phyloP scores from a whole-genome alignment of 2,888 invertebrate genomes.

The Rotaria socialis region DNA sequence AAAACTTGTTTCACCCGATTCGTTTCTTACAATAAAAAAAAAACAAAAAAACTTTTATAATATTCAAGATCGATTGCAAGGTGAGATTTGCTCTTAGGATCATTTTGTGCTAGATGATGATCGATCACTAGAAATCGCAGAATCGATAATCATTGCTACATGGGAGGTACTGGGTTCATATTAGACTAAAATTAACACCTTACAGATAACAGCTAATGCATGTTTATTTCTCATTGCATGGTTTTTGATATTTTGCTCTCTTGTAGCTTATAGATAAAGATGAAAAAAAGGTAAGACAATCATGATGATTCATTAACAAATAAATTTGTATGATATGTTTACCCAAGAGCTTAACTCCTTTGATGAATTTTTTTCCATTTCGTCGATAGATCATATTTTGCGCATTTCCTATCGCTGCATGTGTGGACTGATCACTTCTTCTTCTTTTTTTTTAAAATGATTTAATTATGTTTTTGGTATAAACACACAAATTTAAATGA shows the following conservation, averaged over 20 bases:
- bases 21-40: too few relatives aligned
- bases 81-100: not conserved
- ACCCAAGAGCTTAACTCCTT: not conserved
- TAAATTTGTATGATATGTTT: not conserved
- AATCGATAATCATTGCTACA: conserved; percentile 1
- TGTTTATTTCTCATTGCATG: too few relatives aligned
- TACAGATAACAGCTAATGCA: too few relatives aligned
- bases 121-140: not conserved
- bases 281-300: too few relatives aligned
- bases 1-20: not conserved
- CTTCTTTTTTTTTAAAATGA: not conserved
- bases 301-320: too few relatives aligned
- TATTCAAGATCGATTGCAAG: not conserved
- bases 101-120: conserved; percentile 22
- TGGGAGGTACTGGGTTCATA: not conserved
- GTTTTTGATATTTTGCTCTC: too few relatives aligned
- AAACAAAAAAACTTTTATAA: not conserved
- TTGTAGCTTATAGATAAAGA: too few relatives aligned
- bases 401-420: not conserved
- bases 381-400: not conserved
- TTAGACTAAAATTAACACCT: not conserved
- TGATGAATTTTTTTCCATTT: too few relatives aligned
- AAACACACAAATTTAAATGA: too few relatives aligned
- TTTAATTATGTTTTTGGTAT: too few relatives aligned
- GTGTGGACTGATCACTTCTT: not conserved